These are phyloP conservation scores for Dusona sp. DNA, from an alignment of 2,888 invertebrate genomes.

Conservation along the genomic window DNA sequence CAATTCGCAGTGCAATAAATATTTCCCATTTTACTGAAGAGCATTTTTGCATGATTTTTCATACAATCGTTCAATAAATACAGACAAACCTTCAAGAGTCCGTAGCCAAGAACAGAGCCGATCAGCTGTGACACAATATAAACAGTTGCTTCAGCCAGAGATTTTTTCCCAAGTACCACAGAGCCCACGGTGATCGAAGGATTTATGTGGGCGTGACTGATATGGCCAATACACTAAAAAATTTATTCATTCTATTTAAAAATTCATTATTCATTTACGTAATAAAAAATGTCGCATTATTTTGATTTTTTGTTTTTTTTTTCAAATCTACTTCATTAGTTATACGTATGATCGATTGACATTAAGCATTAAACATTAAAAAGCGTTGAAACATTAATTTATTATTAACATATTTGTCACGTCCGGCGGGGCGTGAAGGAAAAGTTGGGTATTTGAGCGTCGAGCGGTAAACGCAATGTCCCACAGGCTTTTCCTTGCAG, in stretches of 20 bases:
- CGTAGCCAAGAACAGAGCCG: constrained; percentile 82
- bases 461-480: too few relatives aligned
- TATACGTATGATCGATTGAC: too few relatives aligned
- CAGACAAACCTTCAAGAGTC: constrained; percentile 81
- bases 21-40: not conserved
- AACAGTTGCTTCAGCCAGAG: constrained; percentile 78
- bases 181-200: constrained; percentile 83
- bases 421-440: too few relatives aligned
- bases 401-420: too few relatives aligned
- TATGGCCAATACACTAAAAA: constrained; percentile 83
- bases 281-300: not conserved
- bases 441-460: too few relatives aligned
- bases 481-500: too few relatives aligned
- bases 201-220: constrained; percentile 84
- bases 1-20: not conserved
- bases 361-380: too few relatives aligned
- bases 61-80: not conserved
- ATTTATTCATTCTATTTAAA: not conserved
- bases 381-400: too few relatives aligned
- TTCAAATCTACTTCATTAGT: not conserved
- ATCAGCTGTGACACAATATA: constrained; percentile 81
- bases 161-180: constrained; percentile 82
- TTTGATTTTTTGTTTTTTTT: not conserved
- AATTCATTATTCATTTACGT: not conserved
- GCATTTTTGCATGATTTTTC: not conserved